Evolutionary conservation across 2,888 invertebrate genomes (phyloP), one percentile per base, ranked within the genome.

Genomic region (Andrena bucephala): DNA sequence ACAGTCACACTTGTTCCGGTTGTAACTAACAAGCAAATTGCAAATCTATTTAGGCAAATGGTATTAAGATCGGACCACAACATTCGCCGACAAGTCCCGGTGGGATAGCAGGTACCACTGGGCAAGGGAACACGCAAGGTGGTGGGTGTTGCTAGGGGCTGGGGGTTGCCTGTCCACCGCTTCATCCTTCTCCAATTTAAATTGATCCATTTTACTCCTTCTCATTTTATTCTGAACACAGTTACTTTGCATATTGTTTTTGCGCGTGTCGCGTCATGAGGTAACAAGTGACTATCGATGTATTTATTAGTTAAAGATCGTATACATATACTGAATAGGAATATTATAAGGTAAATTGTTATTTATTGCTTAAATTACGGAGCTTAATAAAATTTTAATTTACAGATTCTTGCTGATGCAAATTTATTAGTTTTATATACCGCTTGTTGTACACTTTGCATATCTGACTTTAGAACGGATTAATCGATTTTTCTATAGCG

Each of bases 41-140:
- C 20, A 27, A 67, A 62, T 62, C 4, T 71, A 10, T 42, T n/a
- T 54, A 99, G 99, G 99, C 99, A 88, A 99, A 99, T 94, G 99
- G 99, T 91, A 99, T 99, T 94, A 99, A 99, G 96, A 98, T 99
- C 92, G 99, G 99, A 73, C 99, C 99, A 84, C 99, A 99, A 95
- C 99, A 99, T 95, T 98, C 99, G 84, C 98, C 98, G 76, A 97
- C 97, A 92, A 97, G 96, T 94, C 97, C 97, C 48, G 93, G 94
- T 81, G 96, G 96, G 91, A 94, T 97, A 94, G 96, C 97, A 67
- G 97, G 96, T 24, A 96, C 98, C 81, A 97, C 97, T 88, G 97
- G 97, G 83, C 97, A 97, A 85, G 97, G 97, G 82, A 96, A 96
- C 63, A 96, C 96, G 93, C 97, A 97, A 92, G 97, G 97, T 87